Conservation (phyloP, 2,113 vertebrate species). For the Peucedramus taeniatus region DNA sequence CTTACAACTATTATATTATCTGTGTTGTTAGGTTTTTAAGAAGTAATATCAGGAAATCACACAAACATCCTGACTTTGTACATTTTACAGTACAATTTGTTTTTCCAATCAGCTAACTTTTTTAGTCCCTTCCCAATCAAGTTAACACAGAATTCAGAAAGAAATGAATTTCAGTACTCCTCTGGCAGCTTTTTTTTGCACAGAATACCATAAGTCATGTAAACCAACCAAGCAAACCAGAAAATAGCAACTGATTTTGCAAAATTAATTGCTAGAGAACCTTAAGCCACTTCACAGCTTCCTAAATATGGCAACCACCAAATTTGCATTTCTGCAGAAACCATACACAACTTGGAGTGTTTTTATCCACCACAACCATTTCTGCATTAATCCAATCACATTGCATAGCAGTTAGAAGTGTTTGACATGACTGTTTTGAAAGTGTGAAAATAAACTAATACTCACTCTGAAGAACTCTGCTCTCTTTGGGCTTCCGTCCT, state of each 20-base stretch:
- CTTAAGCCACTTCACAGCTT: neutral
- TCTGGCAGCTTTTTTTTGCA: neutral
- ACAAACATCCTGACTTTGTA: neutral
- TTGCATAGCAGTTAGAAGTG: neutral
- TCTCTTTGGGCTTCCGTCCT: neutral
- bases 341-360: fast-evolving
- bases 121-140: neutral
- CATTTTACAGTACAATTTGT: neutral
- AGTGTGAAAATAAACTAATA: neutral
- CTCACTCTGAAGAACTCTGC: conserved; percentile 1
- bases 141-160: neutral
- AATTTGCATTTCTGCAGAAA: neutral
- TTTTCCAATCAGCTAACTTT: neutral
- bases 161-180: neutral
- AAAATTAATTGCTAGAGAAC: neutral
- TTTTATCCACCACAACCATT: neutral
- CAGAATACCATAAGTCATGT: fast-evolving
- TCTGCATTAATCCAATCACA: neutral
- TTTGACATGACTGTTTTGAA: neutral
- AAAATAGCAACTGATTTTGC: neutral
- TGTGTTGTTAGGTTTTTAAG: neutral
- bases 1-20: neutral
- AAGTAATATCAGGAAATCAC: neutral
- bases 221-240: neutral
- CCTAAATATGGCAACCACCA: neutral